phyloP scores from a whole-genome alignment of 2,888 invertebrate species.

The Leptinotarsa rubiginosa region DNA sequence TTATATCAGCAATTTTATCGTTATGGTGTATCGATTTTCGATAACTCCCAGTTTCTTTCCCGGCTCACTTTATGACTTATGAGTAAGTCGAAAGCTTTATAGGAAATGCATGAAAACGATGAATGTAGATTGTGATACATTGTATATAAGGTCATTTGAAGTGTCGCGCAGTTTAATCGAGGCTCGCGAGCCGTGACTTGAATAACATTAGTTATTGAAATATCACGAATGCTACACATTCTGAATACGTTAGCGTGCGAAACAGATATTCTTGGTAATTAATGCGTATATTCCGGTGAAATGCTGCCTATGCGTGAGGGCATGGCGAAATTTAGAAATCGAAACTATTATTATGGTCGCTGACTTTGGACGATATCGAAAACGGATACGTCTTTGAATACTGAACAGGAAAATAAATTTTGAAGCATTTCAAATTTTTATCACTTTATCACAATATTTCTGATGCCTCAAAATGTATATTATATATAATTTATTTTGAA shows the following conservation, averaged over 20 bases:
- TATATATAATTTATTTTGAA: too few relatives aligned
- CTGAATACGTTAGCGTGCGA: neutral
- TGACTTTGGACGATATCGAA: neutral
- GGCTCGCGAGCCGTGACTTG: neutral
- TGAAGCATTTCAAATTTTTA: too few relatives aligned
- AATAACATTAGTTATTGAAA: conserved; percentile 17
- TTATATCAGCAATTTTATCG: too few relatives aligned
- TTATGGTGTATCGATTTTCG: neutral
- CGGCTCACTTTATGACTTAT: neutral
- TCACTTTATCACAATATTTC: too few relatives aligned
- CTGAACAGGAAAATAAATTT: too few relatives aligned
- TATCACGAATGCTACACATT: conserved; percentile 21
- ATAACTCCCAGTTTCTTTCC: neutral
- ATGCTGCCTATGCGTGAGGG: neutral
- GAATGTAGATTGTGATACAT: neutral
- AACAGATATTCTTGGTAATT: conserved; percentile 4
- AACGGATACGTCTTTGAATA: too few relatives aligned
- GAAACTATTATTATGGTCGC: neutral
- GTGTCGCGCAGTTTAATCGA: neutral
- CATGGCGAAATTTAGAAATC: neutral
- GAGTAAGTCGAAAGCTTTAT: neutral
- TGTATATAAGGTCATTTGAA: neutral
- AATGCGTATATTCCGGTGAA: conserved; percentile 8
- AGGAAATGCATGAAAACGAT: neutral
- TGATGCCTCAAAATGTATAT: too few relatives aligned